phyloP scores from a whole-genome alignment of 1,140 invertebrate species.

The Leptoteleia sp. region DNA sequence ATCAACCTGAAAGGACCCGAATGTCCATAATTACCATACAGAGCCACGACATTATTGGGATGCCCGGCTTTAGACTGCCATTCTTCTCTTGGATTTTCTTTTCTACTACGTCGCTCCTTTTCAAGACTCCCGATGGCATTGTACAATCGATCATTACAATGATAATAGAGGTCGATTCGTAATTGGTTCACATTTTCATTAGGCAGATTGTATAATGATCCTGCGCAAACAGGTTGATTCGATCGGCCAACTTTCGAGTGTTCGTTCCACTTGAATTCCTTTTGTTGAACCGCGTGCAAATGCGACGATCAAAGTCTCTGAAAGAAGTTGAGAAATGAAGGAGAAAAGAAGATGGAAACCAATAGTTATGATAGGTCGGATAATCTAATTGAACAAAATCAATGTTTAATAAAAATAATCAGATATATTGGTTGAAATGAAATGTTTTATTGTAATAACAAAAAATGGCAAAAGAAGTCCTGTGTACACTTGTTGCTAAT shows the following conservation, averaged over 20 bases:
- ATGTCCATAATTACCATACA: constrained; percentile 57
- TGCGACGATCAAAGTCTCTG: too few relatives aligned
- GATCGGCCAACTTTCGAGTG: background rate
- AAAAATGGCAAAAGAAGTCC: too few relatives aligned
- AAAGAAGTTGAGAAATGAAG: too few relatives aligned
- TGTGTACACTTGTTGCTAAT: too few relatives aligned
- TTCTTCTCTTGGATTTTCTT: constrained; percentile 35
- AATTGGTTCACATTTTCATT: constrained; percentile 54
- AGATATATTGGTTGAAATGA: too few relatives aligned
- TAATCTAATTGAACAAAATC: too few relatives aligned
- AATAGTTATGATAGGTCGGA: too few relatives aligned
- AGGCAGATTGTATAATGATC: constrained; percentile 23
- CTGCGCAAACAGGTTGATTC: constrained; percentile 13
- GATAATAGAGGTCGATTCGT: constrained; percentile 49
- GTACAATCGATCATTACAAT: constrained; percentile 57
- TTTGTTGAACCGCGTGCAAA: too few relatives aligned
- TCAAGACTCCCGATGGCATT: constrained; percentile 38
- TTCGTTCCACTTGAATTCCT: constrained; percentile 2
- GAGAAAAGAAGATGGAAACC: too few relatives aligned
- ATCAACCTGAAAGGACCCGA: constrained; percentile 45
- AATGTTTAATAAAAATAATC: too few relatives aligned
- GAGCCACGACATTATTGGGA: constrained; percentile 51
- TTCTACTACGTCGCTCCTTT: constrained; percentile 21
- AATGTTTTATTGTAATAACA: too few relatives aligned
- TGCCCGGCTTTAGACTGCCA: constrained; percentile 12